Conservation (phyloP, 2,797 vertebrate species). For the Trichosurus vulpecula region DNA sequence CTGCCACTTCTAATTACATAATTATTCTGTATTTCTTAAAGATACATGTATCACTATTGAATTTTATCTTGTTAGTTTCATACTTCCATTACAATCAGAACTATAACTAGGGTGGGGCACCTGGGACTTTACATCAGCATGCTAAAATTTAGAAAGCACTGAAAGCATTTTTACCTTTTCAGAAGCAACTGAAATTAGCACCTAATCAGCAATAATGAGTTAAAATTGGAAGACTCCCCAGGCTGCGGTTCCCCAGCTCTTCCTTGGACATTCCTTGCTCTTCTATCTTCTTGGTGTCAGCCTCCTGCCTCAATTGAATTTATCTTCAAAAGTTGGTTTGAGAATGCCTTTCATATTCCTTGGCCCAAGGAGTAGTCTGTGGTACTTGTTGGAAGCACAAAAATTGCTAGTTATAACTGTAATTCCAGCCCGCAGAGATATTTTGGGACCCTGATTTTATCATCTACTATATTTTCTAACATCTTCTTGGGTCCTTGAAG, state of each 20-base stretch:
- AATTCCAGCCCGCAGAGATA: not conserved
- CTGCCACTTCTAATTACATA: not conserved
- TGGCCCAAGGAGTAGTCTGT: not conserved
- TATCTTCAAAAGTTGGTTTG: not conserved
- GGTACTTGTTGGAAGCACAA: not conserved
- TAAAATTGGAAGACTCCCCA: not conserved
- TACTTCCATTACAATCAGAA: not conserved
- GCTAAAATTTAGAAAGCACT: not conserved
- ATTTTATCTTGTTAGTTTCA: not conserved
- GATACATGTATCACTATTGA: not conserved
- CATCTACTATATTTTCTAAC: not conserved
- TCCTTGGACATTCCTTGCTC: not conserved
- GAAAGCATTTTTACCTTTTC: not conserved
- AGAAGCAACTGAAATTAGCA: not conserved
- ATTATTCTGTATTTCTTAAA: not conserved
- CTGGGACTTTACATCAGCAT: not conserved
- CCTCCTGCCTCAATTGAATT: not conserved
- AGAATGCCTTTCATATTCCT: not conserved
- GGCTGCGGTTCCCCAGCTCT: not conserved
- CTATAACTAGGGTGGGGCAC: not conserved
- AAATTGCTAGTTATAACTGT: not conserved
- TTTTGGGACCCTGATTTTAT: not conserved
- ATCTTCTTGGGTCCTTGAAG: not conserved
- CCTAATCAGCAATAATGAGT: not conserved
- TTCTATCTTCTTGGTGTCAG: not conserved